These are phyloP conservation scores for Anthopleura sola DNA, from an alignment of 64 coral and sea anemone genomes.

Conservation along the genomic window DNA sequence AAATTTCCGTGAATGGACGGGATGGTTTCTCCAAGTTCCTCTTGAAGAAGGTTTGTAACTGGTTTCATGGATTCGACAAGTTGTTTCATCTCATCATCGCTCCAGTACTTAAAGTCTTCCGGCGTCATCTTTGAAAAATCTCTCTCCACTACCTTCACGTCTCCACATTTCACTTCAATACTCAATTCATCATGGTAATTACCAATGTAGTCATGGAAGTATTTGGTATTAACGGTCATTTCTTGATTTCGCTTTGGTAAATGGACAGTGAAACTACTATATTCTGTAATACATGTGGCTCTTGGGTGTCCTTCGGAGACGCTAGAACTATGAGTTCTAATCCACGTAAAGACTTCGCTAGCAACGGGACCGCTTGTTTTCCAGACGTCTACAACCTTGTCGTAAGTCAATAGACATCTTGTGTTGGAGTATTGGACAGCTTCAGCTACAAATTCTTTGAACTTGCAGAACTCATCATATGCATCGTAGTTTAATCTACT, in stretches of 20 bases:
- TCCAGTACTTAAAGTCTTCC: constrained; percentile 36
- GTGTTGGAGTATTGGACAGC: neutral
- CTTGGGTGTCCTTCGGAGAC: constrained; percentile 27
- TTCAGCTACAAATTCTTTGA: constrained; percentile 9
- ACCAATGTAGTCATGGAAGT: constrained; percentile 47
- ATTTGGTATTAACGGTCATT: constrained; percentile 35
- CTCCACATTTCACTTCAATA: neutral
- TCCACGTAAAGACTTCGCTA: constrained; percentile 61
- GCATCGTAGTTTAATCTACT: neutral
- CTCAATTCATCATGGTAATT: constrained; percentile 47
- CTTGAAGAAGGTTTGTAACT: constrained; percentile 46
- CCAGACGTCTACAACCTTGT: constrained; percentile 51
- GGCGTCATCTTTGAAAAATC: constrained; percentile 13
- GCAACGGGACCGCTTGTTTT: constrained; percentile 55
- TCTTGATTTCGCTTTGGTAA: constrained; percentile 33
- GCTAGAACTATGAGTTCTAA: constrained; percentile 1
- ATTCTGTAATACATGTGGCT: constrained; percentile 45
- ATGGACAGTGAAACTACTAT: constrained; percentile 20
- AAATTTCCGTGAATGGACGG: constrained; percentile 41
- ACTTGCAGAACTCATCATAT: constrained; percentile 19
- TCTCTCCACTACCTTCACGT: neutral
- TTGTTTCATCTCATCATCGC: constrained; percentile 9
- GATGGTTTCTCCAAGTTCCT: constrained; percentile 60
- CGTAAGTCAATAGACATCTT: constrained; percentile 1
- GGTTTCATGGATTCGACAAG: constrained; percentile 41